Conservation (phyloP, 2,888 invertebrate genomes). For the Cylindroiulus punctatus region DNA sequence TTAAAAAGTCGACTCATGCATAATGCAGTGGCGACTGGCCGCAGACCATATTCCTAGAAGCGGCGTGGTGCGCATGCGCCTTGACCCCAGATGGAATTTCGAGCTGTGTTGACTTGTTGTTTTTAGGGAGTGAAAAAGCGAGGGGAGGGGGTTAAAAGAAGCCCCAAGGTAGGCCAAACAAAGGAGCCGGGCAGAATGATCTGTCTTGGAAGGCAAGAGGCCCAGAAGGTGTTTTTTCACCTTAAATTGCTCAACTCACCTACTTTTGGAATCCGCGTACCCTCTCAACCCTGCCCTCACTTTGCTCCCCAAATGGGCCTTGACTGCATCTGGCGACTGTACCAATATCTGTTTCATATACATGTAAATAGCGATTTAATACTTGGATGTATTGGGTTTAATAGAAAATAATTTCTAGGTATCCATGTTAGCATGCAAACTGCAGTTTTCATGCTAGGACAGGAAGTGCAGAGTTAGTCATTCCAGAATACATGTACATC, state of each 20-base stretch:
- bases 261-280: constrained; percentile 32
- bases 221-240: constrained; percentile 25
- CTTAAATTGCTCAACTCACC: constrained; percentile 25
- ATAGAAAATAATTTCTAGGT: no score
- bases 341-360: no score
- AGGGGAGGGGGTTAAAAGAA: constrained; percentile 40
- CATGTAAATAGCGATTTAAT: no score
- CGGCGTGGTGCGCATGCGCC: constrained; percentile 25
- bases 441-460: no score
- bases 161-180: constrained; percentile 37
- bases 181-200: constrained; percentile 7
- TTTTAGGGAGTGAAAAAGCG: not conserved
- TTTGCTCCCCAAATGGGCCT: not conserved
- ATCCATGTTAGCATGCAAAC: no score
- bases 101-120: constrained; percentile 36
- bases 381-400: no score
- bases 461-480: no score
- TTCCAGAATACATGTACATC: no score
- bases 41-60: constrained; percentile 24
- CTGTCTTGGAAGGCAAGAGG: constrained; percentile 13
- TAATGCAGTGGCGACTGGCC: constrained; percentile 24
- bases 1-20: constrained; percentile 13
- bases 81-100: constrained; percentile 30
- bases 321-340: no score
- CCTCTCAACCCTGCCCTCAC: constrained; percentile 32